Conservation (phyloP, 1,140 invertebrate genomes). For the Riptortus pedestris region DNA sequence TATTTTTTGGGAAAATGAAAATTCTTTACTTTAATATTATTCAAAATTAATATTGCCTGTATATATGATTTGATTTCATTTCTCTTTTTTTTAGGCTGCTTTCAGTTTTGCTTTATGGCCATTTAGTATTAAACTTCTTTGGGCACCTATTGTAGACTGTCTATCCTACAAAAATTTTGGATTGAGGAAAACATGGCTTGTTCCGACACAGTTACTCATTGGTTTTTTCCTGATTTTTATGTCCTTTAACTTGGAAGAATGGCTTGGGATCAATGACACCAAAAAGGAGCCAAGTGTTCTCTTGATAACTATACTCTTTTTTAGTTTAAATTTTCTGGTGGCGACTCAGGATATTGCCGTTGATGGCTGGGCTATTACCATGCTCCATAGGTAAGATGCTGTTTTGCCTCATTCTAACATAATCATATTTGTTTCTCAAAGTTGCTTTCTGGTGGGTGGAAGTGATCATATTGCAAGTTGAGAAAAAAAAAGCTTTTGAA, state of each 20-base stretch:
- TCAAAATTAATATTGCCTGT: too few species aligned
- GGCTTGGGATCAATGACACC: constrained; percentile 46
- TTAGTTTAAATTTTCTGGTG: constrained; percentile 87
- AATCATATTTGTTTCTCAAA: too few species aligned
- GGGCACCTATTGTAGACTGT: constrained; percentile 96
- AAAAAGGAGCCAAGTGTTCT: constrained; percentile 61
- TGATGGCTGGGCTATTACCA: constrained; percentile 98
- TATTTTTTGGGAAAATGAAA: too few species aligned
- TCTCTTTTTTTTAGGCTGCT: constrained; percentile 64
- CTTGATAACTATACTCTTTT: constrained; percentile 76
- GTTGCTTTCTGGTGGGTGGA: too few species aligned
- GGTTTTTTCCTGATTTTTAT: constrained; percentile 77
- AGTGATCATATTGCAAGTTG: too few species aligned
- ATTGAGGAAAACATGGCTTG: constrained; percentile 91
- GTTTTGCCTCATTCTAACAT: too few species aligned
- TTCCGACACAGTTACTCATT: constrained; percentile 80
- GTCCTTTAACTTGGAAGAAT: constrained; percentile 58
- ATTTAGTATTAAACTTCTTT: constrained; percentile 91
- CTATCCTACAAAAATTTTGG: constrained; percentile 75
- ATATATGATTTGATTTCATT: not conserved
- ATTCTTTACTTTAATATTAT: too few species aligned
- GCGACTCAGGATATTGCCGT: constrained; percentile 99
- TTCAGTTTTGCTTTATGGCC: constrained; percentile 98
- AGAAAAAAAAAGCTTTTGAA: too few species aligned
- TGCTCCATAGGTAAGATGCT: constrained; percentile 87